Evolutionary conservation across 2,113 vertebrate genomes (phyloP).

Genomic region (Gallinago undulata): DNA sequence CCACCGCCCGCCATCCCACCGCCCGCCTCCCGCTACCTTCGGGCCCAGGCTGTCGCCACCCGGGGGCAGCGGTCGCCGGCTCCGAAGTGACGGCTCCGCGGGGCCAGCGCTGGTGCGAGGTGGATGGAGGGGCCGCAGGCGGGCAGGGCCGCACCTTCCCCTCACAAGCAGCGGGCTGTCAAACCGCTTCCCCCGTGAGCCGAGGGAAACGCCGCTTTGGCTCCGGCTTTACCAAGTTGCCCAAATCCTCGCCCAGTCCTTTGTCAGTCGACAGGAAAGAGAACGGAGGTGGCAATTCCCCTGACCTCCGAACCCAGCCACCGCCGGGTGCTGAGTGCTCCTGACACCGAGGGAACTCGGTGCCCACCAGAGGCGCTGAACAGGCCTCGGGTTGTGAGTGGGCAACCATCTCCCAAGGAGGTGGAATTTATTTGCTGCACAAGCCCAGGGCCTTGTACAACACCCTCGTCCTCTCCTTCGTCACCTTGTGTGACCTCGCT

Average conservation of each 20-base stretch:
- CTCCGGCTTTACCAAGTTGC: neutral
- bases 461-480: fast-evolving
- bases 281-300: fast-evolving
- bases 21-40: neutral
- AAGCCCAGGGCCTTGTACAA: fast-evolving
- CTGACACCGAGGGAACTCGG: fast-evolving
- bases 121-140: fast-evolving
- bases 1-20: neutral
- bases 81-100: fast-evolving
- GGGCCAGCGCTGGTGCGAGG: neutral
- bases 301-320: fast-evolving
- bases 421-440: neutral
- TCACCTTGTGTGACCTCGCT: too few relatives aligned
- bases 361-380: fast-evolving
- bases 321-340: fast-evolving
- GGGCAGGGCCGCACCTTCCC: fast-evolving
- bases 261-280: fast-evolving
- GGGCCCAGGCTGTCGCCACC: neutral
- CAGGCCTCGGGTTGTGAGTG: fast-evolving
- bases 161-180: fast-evolving
- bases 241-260: fast-evolving
- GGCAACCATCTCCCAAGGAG: fast-evolving
- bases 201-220: fast-evolving
- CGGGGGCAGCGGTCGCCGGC: neutral
- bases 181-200: fast-evolving